These are phyloP conservation scores for Lemur catta DNA, from an alignment of 2,797 vertebrate species.

Conservation along the genomic window DNA sequence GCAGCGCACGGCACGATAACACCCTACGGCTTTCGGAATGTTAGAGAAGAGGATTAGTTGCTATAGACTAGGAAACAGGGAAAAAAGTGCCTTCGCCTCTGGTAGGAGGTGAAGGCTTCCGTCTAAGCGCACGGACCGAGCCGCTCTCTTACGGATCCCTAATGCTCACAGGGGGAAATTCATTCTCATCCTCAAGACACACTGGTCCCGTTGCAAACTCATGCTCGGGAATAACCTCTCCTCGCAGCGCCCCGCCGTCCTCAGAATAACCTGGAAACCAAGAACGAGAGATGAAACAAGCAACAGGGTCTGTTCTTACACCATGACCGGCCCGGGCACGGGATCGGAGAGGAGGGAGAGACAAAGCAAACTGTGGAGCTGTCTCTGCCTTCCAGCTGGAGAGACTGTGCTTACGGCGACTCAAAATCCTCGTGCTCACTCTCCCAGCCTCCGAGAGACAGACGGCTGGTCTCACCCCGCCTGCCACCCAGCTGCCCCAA, in stretches of 20 bases:
- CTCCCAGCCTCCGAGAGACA: fast-evolving
- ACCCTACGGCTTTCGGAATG: background rate
- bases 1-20: background rate
- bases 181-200: constrained; percentile 94
- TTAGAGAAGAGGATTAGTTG: constrained; percentile 13
- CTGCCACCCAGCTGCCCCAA: background rate
- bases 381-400: background rate
- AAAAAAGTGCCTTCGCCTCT: background rate
- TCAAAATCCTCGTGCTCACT: fast-evolving
- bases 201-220: constrained; percentile 94
- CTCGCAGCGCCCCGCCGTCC: constrained; percentile 92
- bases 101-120: constrained; percentile 14
- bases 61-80: background rate
- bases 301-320: fast-evolving
- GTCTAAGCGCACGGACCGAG: constrained; percentile 62
- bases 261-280: constrained; percentile 91
- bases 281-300: background rate
- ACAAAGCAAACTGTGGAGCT: fast-evolving
- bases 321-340: fast-evolving
- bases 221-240: constrained; percentile 94
- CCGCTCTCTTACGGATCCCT: constrained; percentile 86
- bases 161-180: constrained; percentile 95
- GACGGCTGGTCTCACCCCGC: background rate
- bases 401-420: background rate
- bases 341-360: background rate